A percentile compares a stretch with the other conserved stretches of the same genome.
These are phyloP conservation scores for Apus apus DNA, from an alignment of 2,113 vertebrate genomes.

Conservation along the genomic window DNA sequence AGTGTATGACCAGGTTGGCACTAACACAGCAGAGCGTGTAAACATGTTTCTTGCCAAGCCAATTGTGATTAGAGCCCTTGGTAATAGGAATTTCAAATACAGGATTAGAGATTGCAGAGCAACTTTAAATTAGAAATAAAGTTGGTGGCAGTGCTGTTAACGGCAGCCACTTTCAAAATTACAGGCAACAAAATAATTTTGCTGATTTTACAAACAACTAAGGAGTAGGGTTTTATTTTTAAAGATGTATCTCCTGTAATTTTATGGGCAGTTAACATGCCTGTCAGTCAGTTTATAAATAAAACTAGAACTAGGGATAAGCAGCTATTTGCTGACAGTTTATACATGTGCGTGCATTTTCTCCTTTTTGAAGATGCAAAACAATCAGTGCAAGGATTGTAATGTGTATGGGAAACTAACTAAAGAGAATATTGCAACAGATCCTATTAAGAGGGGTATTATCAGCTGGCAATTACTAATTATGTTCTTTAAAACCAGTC, in stretches of 20 bases:
- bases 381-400: background rate
- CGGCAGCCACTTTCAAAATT: background rate
- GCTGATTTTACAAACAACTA: background rate
- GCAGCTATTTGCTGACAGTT: background rate
- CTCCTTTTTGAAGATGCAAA: background rate
- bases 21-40: background rate
- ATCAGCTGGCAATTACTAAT: background rate
- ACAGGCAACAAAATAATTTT: background rate
- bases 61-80: background rate
- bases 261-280: background rate
- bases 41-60: background rate
- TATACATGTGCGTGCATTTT: background rate
- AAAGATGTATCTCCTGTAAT: background rate
- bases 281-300: background rate
- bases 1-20: background rate
- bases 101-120: constrained; percentile 13
- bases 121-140: constrained; percentile 24
- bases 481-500: background rate
- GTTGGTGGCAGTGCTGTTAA: background rate
- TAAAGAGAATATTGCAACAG: background rate
- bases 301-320: background rate
- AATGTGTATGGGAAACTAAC: background rate
- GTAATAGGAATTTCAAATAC: constrained; percentile 9
- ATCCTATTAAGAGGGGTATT: background rate
- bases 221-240: background rate